Conservation (phyloP, 2,888 invertebrate genomes). For the Oscheius onirici region DNA sequence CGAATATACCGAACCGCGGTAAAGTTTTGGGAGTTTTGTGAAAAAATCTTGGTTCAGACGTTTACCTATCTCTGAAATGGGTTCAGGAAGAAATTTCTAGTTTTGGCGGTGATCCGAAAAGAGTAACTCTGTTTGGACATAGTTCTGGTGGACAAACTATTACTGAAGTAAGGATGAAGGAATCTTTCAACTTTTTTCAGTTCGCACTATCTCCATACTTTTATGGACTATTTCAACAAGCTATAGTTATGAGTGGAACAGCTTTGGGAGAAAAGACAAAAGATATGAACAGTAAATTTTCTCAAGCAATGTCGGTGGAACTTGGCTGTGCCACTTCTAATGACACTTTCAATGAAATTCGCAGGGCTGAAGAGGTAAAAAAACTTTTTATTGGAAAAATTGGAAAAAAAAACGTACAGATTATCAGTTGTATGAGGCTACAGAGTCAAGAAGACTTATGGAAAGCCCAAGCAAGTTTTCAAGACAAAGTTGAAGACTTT, state of each 20-base stretch:
- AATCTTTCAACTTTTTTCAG: constrained; percentile 1
- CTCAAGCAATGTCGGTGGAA: not conserved
- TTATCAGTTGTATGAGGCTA: not conserved
- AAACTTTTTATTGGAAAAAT: not conserved
- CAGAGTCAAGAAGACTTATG: not conserved
- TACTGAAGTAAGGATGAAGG: constrained; percentile 2
- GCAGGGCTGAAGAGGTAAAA: not conserved
- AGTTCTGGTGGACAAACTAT: constrained; percentile 22
- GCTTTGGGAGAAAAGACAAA: not conserved
- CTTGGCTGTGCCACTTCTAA: not conserved
- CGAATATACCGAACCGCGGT: constrained; percentile 35
- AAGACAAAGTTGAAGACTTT: not conserved
- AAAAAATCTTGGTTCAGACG: constrained; percentile 21
- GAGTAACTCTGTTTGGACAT: constrained; percentile 35
- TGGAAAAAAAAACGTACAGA: not conserved
- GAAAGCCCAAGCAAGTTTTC: not conserved
- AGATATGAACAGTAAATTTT: not conserved
- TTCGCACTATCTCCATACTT: constrained; percentile 21
- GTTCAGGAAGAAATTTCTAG: constrained; percentile 25
- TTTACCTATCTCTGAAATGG: constrained; percentile 32
- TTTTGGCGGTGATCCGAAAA: constrained; percentile 35
- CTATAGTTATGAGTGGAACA: constrained; percentile 17
- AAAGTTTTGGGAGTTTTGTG: not conserved
- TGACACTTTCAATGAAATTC: not conserved
- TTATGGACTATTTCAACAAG: constrained; percentile 14